Evolutionary conservation across 2,888 invertebrate species (phyloP).

Genomic region (Dendrolimus pini): DNA sequence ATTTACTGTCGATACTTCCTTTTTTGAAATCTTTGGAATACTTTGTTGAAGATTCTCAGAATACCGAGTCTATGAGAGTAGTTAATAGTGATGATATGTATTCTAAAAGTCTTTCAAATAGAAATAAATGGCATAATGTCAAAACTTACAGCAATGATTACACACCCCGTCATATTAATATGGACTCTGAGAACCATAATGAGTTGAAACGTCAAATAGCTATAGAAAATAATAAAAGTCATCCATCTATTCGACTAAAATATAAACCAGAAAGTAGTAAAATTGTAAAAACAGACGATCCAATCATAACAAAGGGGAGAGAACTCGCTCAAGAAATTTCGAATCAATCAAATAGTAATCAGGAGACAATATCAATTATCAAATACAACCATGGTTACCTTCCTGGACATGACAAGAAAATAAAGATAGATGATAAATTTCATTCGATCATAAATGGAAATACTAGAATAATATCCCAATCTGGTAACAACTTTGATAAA

Average conservation of each 20-base stretch:
- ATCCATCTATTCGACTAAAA: slow-evolving; percentile 40
- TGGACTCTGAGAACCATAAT: slow-evolving; percentile 24
- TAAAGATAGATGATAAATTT: slow-evolving; percentile 15
- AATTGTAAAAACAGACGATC: slow-evolving; percentile 26
- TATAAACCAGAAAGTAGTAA: slow-evolving; percentile 39
- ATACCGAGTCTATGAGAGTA: slow-evolving; percentile 14
- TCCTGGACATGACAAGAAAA: slow-evolving; percentile 25
- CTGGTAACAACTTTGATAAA: slow-evolving; percentile 38
- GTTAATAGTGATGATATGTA: slow-evolving; percentile 31
- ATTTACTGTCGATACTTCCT: slow-evolving; percentile 41
- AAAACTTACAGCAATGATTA: slow-evolving; percentile 53
- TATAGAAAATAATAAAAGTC: slow-evolving; percentile 27
- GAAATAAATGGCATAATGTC: slow-evolving; percentile 60
- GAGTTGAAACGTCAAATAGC: slow-evolving; percentile 21
- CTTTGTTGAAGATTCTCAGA: slow-evolving; percentile 27
- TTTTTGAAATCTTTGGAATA: slow-evolving; percentile 54
- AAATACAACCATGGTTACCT: slow-evolving; percentile 56
- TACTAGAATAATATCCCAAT: slow-evolving; percentile 12
- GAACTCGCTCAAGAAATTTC: slow-evolving; percentile 44
- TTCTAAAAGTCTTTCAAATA: slow-evolving; percentile 37
- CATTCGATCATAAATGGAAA: slow-evolving; percentile 9
- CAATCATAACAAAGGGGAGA: slow-evolving; percentile 33
- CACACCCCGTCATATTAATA: slow-evolving; percentile 41
- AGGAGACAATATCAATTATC: slow-evolving; percentile 39
- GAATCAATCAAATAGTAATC: slow-evolving; percentile 35